Conservation (phyloP, 2,888 invertebrate species). For the Patella ulyssiponensis region DNA sequence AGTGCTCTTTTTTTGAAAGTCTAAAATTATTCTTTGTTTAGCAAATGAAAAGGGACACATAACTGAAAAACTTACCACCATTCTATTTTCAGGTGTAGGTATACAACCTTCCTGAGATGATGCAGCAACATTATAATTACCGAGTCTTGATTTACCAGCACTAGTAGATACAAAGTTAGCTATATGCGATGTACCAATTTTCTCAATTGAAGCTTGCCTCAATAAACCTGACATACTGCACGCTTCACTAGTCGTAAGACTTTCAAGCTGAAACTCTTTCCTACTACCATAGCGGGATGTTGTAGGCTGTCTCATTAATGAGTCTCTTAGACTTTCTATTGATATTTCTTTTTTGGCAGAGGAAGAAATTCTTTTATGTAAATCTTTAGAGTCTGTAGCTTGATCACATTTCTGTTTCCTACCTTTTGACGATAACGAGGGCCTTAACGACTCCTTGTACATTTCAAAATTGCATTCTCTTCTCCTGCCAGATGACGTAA, state of each 20-base stretch:
- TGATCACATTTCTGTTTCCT: constrained; percentile 43
- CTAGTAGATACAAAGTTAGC: constrained; percentile 61
- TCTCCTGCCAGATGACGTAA: constrained; percentile 30
- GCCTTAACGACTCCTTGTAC: constrained; percentile 45
- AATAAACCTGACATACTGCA: constrained; percentile 69
- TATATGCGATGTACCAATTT: constrained; percentile 66
- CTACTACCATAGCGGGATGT: constrained; percentile 53
- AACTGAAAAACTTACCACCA: too few species aligned
- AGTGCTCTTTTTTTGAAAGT: too few species aligned
- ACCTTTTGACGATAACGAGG: constrained; percentile 44
- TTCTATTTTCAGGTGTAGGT: constrained; percentile 23
- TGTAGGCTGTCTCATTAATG: constrained; percentile 52
- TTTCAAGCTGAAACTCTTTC: constrained; percentile 67
- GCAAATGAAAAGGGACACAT: too few species aligned
- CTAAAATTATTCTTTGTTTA: too few species aligned
- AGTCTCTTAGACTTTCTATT: constrained; percentile 44
- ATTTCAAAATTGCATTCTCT: constrained; percentile 54
- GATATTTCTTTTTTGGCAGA: constrained; percentile 39
- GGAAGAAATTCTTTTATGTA: constrained; percentile 33
- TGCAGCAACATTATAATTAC: constrained; percentile 59
- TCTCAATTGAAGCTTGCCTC: constrained; percentile 67
- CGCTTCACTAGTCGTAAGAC: constrained; percentile 67
- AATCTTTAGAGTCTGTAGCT: constrained; percentile 19
- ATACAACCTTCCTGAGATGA: constrained; percentile 56
- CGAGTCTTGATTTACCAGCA: constrained; percentile 66